phyloP scores from a whole-genome alignment of 2,113 vertebrate species.

The Mormyrus lacerda region DNA sequence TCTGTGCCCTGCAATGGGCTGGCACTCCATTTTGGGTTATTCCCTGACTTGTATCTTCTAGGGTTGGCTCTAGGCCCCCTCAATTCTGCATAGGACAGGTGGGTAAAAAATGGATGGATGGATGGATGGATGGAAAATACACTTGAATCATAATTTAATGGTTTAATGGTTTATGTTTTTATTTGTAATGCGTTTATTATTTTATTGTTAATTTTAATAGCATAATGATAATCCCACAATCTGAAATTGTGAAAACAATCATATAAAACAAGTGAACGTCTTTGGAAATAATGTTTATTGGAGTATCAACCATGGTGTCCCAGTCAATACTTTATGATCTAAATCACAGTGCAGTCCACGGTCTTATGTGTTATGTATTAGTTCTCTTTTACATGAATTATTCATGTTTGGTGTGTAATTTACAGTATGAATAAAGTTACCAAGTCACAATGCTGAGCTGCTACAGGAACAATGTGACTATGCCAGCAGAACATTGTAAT shows the following conservation, averaged over 20 bases:
- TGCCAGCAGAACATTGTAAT: neutral
- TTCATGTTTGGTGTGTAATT: constrained; percentile 7
- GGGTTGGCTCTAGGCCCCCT: no score
- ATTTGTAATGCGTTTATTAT: neutral
- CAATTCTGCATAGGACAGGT: no score
- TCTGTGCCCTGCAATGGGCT: no score
- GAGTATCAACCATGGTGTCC: neutral
- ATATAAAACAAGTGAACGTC: neutral
- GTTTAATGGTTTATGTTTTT: neutral
- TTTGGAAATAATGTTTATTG: neutral
- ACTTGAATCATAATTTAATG: neutral
- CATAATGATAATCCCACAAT: neutral
- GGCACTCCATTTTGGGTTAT: no score
- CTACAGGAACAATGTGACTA: neutral
- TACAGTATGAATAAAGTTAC: neutral
- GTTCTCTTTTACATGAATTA: neutral
- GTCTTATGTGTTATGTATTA: constrained; percentile 1
- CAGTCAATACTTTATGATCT: neutral
- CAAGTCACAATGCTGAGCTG: neutral
- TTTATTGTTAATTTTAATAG: neutral
- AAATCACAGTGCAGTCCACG: neutral
- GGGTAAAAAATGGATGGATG: no score
- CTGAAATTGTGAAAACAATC: neutral
- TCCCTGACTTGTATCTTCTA: no score
- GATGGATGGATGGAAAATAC: no score